Conservation (phyloP, 2,113 vertebrate species). For the Cranoglanis bouderius region DNA sequence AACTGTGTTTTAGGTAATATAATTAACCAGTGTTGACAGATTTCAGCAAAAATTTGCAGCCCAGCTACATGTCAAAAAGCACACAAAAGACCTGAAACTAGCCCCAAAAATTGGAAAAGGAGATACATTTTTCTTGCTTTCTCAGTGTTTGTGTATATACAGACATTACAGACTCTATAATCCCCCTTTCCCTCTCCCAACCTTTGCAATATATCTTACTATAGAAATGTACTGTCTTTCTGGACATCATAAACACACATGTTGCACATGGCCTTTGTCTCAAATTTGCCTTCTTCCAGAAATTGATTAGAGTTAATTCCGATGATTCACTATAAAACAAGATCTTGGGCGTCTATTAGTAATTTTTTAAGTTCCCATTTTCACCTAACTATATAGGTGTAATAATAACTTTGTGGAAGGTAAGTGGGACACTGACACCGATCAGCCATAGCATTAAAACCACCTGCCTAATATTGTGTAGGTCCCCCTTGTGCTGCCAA, state of each 20-base stretch:
- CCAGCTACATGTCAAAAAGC: background rate
- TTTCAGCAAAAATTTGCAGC: background rate
- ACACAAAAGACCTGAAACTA: background rate
- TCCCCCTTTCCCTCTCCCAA: background rate
- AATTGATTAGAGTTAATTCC: background rate
- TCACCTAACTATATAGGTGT: too few relatives aligned
- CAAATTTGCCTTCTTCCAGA: background rate
- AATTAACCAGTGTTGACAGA: background rate
- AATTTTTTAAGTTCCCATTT: too few relatives aligned
- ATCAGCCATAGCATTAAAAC: too few relatives aligned
- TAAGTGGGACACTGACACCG: too few relatives aligned
- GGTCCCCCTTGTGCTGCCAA: too few relatives aligned
- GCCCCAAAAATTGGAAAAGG: background rate
- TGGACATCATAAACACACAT: background rate
- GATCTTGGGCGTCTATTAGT: background rate
- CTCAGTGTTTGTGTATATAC: background rate
- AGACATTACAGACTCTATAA: background rate
- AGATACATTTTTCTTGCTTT: background rate
- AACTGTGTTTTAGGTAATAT: background rate
- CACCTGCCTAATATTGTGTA: too few relatives aligned
- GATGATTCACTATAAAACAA: background rate
- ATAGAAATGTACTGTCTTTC: background rate
- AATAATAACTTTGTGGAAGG: too few relatives aligned
- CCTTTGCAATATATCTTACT: background rate
- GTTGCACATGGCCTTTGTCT: background rate